Base-by-base conservation (phyloP, 2,113 vertebrate genomes). In the Cyanocitta stelleri region DNA sequence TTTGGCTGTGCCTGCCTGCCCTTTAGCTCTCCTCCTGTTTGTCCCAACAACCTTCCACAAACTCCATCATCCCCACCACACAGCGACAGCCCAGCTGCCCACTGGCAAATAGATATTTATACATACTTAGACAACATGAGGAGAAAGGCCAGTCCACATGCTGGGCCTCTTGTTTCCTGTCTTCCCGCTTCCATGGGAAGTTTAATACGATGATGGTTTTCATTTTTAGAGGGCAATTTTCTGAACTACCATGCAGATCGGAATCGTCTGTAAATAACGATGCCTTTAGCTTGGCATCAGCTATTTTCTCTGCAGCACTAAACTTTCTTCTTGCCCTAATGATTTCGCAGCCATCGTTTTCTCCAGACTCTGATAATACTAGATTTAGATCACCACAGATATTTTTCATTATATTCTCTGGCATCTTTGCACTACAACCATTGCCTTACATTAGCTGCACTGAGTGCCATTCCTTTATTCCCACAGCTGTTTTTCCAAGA, bases 311-410 rank as follows among this genome's bases (percentile, higher is more conserved):
- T 79, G 49, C 84, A 79, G 66, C 46, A 33, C 49, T 75, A 76
- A 64, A 68, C 87, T 96, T 93, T 87, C 71, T 95, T 96, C 85
- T 91, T 89, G 56, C 51, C 62, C 81, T 80, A 89, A 93, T 83
- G 63, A 87, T 30, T 94, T 87, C 67, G 89, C 54, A 73, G 81
- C 39, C 58, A 43, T 93, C 76, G 91, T 91, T 87, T 79, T 39
- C 78, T 71, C 85, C 89, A 97, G 85, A 94, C 68, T 91, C 58
- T 73, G 81, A 95, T 95, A 96, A 93, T 83, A 55, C 81, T 96
- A 94, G 93, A 95, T 93, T 90, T 95, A 95, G 85, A 93, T 52
- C 33, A 82, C 51, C 62, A 79, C 71, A 94, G 87, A 85, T 85
- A 87, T 26, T 37, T 37, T 37, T 37, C 93, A 92, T 97, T 93